Evolutionary conservation across 2,888 invertebrate genomes (phyloP).

Genomic region (Heliconius ismenius): DNA sequence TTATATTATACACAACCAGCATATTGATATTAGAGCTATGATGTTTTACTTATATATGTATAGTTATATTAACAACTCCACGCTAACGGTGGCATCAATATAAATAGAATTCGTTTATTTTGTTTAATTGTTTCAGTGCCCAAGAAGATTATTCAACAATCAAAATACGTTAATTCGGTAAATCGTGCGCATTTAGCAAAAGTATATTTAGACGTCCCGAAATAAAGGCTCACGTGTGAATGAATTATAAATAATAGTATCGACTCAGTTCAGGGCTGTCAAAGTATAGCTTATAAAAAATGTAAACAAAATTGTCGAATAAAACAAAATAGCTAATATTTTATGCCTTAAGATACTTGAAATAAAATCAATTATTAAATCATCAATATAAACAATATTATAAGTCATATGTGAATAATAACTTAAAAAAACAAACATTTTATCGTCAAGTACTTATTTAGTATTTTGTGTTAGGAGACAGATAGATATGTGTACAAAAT

Average conservation of each 20-base stretch:
- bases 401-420: too few relatives aligned
- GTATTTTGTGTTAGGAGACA: too few relatives aligned
- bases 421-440: too few relatives aligned
- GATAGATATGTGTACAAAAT: too few relatives aligned
- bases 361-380: too few relatives aligned
- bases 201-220: slow-evolving; percentile 36
- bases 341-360: too few relatives aligned
- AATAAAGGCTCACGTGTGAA: slow-evolving; percentile 36
- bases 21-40: not conserved
- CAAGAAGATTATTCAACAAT: slow-evolving; percentile 12
- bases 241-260: slow-evolving; percentile 28
- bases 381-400: too few relatives aligned
- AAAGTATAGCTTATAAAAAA: not conserved
- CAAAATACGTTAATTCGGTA: slow-evolving; percentile 4
- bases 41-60: not conserved
- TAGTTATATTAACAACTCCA: not conserved
- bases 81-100: not conserved
- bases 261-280: slow-evolving; percentile 8
- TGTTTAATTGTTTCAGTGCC: not conserved
- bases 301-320: not conserved
- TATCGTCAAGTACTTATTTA: too few relatives aligned
- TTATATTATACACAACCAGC: not conserved
- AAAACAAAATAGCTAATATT: too few relatives aligned
- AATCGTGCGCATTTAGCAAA: slow-evolving; percentile 14
- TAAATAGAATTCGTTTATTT: not conserved